Percentiles rank a stretch among this genome's conserved stretches.
Evolutionary conservation across 2,797 vertebrate genomes (phyloP).

Genomic region (Peromyscus eremicus): DNA sequence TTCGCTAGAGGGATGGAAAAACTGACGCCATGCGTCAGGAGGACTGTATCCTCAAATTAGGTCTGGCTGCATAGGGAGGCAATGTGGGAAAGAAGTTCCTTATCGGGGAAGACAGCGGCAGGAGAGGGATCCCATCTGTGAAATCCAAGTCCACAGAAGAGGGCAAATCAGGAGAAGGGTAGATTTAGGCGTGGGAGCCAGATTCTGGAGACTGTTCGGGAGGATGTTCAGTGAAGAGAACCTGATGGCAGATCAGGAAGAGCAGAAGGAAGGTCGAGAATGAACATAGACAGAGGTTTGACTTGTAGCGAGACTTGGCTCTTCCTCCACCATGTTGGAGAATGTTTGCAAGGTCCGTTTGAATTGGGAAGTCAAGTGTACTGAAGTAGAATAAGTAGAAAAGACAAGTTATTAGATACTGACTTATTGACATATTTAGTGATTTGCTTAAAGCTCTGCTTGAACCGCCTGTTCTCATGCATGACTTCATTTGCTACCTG

Average conservation of each 20-base stretch:
- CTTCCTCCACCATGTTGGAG: background rate
- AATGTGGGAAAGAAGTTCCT: too few relatives aligned
- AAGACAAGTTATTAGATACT: background rate
- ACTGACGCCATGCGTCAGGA: background rate
- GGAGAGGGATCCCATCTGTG: background rate
- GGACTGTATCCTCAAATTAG: background rate
- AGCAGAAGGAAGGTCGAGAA: background rate
- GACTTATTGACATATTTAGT: background rate
- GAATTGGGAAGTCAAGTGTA: background rate
- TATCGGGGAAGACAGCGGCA: too few relatives aligned
- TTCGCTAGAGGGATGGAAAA: background rate
- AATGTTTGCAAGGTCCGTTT: background rate
- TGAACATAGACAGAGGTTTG: background rate
- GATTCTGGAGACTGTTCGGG: background rate
- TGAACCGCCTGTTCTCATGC: background rate
- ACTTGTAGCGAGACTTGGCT: background rate
- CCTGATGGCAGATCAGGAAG: background rate
- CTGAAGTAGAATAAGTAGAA: background rate
- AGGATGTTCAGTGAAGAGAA: too few relatives aligned
- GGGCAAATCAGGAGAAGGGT: background rate
- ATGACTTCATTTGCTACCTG: background rate
- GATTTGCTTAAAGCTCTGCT: background rate
- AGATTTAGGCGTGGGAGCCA: background rate
- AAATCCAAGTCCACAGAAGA: background rate
- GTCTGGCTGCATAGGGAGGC: background rate